Evolutionary conservation across 2,888 invertebrate genomes (phyloP).

Genomic region (Spilarctia lutea): DNA sequence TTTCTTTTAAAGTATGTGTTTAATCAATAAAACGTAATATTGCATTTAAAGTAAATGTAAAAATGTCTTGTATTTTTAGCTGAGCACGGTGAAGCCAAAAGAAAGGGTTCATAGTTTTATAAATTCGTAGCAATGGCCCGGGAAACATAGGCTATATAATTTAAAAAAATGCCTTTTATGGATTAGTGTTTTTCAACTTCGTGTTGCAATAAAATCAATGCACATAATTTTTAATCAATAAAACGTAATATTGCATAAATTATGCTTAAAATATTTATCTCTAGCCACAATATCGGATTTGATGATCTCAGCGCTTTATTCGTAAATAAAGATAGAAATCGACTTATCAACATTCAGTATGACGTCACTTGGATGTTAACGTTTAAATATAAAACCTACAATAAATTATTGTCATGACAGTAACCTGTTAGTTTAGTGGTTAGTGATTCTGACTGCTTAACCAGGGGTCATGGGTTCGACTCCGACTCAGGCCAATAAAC

Average conservation of each 20-base stretch:
- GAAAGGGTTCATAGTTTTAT: too few relatives aligned
- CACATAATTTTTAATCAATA: background rate
- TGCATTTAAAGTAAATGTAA: too few relatives aligned
- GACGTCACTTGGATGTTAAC: background rate
- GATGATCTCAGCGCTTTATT: conserved; percentile 5
- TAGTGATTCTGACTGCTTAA: background rate
- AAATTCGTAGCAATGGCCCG: too few relatives aligned
- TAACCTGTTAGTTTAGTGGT: background rate
- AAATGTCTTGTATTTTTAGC: too few relatives aligned
- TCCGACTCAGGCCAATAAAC: background rate
- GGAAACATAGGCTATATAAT: background rate
- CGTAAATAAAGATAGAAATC: conserved; percentile 2
- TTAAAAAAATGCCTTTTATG: background rate
- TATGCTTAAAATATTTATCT: background rate
- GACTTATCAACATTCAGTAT: conserved; percentile 1
- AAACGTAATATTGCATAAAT: background rate
- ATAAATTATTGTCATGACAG: background rate
- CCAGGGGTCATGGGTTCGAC: background rate
- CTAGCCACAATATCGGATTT: background rate
- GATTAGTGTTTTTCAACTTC: too few relatives aligned
- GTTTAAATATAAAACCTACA: background rate
- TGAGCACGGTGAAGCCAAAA: too few relatives aligned
- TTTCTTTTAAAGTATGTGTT: background rate
- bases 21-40: too few relatives aligned
- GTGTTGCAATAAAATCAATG: background rate